Percentiles rank a stretch among this genome's conserved stretches.
Conservation (phyloP, 2,797 vertebrate genomes). For the Notolabrus celidotus region DNA sequence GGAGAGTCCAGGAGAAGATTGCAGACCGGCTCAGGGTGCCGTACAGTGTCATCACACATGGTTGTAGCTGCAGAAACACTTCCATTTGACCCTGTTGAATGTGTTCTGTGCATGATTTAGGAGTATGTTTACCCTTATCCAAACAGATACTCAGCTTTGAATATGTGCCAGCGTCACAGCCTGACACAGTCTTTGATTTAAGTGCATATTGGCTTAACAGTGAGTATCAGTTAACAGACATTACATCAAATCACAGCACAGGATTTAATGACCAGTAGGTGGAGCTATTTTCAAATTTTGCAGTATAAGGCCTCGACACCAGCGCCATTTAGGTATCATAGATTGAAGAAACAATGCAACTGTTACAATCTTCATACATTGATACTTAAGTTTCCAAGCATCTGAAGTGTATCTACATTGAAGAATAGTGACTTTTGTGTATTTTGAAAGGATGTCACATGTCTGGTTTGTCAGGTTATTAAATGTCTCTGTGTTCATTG, state of each 20-base stretch:
- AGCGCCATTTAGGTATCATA: no score
- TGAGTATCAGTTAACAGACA: no score
- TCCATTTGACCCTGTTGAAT: neutral
- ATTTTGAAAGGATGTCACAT: neutral
- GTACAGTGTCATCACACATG: conserved; percentile 81
- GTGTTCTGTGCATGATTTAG: neutral
- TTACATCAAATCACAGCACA: neutral
- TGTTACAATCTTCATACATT: no score
- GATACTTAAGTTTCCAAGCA: neutral
- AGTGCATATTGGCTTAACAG: neutral
- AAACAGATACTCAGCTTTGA: no score
- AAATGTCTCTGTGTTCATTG: neutral
- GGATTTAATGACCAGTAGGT: conserved; percentile 18
- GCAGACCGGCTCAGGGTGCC: conserved; percentile 86
- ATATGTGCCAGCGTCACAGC: no score
- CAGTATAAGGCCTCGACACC: neutral
- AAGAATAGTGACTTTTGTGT: neutral
- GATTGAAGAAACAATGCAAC: no score
- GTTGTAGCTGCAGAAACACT: conserved; percentile 64
- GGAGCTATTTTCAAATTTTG: conserved; percentile 24
- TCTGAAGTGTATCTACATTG: neutral
- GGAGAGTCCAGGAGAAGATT: conserved; percentile 87
- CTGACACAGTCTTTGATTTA: neutral
- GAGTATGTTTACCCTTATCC: neutral
- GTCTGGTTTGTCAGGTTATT: neutral